These are phyloP conservation scores for Araneus ventricosus DNA, from an alignment of 1,140 invertebrate genomes.

Conservation along the genomic window DNA sequence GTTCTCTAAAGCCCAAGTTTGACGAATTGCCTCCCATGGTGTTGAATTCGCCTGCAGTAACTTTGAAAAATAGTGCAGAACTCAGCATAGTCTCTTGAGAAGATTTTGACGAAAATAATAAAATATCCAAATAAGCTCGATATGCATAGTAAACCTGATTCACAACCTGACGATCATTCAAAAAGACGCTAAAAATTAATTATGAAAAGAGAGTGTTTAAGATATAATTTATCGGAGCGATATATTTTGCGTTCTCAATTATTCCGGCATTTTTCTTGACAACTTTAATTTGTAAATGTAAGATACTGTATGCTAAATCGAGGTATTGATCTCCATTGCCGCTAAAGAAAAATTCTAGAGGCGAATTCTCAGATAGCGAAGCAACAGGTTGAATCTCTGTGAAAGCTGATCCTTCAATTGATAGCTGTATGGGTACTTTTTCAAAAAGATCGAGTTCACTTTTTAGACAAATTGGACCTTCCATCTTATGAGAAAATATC, in stretches of 20 bases:
- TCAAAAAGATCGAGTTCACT: too few relatives aligned
- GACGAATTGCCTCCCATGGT: not conserved
- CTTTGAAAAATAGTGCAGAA: conserved; percentile 41
- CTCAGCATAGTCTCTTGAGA: conserved; percentile 32
- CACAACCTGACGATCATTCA: too few relatives aligned
- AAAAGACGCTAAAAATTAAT: not conserved
- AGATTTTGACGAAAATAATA: conserved; percentile 35
- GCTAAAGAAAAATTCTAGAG: conserved; percentile 15
- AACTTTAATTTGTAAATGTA: conserved; percentile 55
- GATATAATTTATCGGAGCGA: too few relatives aligned
- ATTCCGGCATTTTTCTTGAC: not conserved
- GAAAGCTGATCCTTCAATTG: not conserved
- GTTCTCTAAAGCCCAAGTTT: conserved; percentile 14
- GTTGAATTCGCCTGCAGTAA: not conserved
- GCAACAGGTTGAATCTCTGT: too few relatives aligned
- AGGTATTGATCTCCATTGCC: conserved; percentile 27
- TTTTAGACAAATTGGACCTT: too few relatives aligned
- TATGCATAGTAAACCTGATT: conserved; percentile 49
- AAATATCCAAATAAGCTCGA: not conserved
- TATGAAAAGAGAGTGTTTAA: conserved; percentile 50
- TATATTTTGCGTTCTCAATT: too few relatives aligned
- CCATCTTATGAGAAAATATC: conserved; percentile 33
- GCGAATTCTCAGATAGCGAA: not conserved
- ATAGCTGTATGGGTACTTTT: not conserved
- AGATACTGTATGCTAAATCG: too few relatives aligned